Percentiles rank a stretch among this genome's conserved stretches.
Evolutionary conservation across 2,113 vertebrate species (phyloP).

Genomic region (Australoheros scitulus): DNA sequence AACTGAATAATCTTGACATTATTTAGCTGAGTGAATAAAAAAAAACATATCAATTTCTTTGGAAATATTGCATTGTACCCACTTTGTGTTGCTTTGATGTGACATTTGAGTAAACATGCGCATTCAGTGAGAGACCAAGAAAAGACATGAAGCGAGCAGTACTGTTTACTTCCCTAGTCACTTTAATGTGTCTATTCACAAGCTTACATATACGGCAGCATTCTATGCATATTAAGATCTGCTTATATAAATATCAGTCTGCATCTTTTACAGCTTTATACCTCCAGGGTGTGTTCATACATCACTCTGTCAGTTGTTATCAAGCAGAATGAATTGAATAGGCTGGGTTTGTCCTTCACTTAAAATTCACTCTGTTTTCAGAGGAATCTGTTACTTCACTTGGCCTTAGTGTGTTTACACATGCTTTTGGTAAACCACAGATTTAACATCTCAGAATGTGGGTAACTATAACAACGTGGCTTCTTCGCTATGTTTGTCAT

Average conservation of each 20-base stretch:
- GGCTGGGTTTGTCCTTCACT: slow-evolving; percentile 60
- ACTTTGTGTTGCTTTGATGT: slow-evolving; percentile 1
- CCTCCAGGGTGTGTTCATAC: slow-evolving; percentile 64
- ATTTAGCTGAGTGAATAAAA: background rate
- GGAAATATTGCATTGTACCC: background rate
- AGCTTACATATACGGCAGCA: background rate
- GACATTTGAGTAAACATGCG: slow-evolving; percentile 14
- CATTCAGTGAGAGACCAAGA: slow-evolving; percentile 4
- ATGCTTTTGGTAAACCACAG: slow-evolving; percentile 42
- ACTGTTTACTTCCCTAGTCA: slow-evolving; percentile 23
- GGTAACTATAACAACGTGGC: background rate
- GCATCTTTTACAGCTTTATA: slow-evolving; percentile 52
- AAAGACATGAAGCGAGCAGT: slow-evolving; percentile 16
- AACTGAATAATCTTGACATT: background rate
- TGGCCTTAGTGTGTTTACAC: slow-evolving; percentile 46
- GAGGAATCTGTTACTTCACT: slow-evolving; percentile 9
- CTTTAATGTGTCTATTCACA: slow-evolving; percentile 22
- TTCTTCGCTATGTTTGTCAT: slow-evolving; percentile 5
- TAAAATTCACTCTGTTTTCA: slow-evolving; percentile 21
- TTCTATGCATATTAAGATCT: slow-evolving; percentile 57
- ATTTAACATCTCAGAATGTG: slow-evolving; percentile 36
- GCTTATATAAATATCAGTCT: slow-evolving; percentile 62
- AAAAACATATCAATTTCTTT: background rate
- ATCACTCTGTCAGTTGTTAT: slow-evolving; percentile 75
- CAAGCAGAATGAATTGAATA: slow-evolving; percentile 53